phyloP scores from a whole-genome alignment of 2,888 invertebrate genomes.

The Eurytoma adleriae region DNA sequence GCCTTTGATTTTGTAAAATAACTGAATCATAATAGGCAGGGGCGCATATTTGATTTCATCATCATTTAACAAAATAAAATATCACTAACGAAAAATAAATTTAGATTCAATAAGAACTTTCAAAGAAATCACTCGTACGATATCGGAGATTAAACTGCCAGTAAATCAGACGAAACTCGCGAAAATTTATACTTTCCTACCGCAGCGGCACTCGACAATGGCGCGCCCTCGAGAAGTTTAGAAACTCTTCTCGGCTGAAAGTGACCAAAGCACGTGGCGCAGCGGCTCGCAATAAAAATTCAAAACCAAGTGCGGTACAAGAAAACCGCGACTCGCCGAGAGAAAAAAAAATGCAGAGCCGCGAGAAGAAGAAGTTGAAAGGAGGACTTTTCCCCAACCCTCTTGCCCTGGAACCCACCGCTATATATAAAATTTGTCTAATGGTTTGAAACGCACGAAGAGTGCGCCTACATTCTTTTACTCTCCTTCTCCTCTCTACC shows the following conservation, averaged over 20 bases:
- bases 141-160: neutral
- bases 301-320: constrained; percentile 41
- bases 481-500: constrained; percentile 19
- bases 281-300: constrained; percentile 41
- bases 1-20: no score
- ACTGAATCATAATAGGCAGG: no score
- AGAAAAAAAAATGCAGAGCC: neutral
- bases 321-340: constrained; percentile 3
- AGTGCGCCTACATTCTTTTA: constrained; percentile 54
- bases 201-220: neutral
- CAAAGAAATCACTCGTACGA: neutral
- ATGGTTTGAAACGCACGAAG: constrained; percentile 65
- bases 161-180: neutral
- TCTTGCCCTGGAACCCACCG: constrained; percentile 44
- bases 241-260: neutral
- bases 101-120: no score
- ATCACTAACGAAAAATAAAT: no score
- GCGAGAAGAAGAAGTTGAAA: constrained; percentile 60
- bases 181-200: constrained; percentile 7
- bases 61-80: no score
- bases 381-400: constrained; percentile 44
- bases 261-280: constrained; percentile 40
- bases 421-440: constrained; percentile 74
- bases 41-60: no score
- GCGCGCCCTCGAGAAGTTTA: neutral